Conservation (phyloP, 2,113 vertebrate genomes). For the Saimiri boliviensis region DNA sequence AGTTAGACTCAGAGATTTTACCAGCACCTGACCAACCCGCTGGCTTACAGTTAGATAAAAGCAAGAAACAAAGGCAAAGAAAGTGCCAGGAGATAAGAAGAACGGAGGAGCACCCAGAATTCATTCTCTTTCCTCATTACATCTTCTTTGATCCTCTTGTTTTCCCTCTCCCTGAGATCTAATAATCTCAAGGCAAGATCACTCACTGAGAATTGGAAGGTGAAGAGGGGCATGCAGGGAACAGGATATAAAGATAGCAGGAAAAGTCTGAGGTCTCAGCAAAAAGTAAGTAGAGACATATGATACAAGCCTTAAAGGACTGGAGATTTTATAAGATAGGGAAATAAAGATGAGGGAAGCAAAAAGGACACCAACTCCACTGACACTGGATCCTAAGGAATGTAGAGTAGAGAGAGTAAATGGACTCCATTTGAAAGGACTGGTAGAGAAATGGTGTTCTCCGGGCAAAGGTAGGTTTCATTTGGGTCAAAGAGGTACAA, state of each 20-base stretch:
- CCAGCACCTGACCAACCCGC: background rate
- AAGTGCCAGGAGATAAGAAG: background rate
- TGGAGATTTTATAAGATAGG: background rate
- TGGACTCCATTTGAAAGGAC: background rate
- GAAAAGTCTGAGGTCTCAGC: background rate
- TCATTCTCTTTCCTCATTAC: background rate
- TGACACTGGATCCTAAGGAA: constrained; percentile 12
- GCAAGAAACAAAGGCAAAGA: background rate
- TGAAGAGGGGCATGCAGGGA: background rate
- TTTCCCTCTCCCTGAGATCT: background rate
- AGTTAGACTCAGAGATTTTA: background rate
- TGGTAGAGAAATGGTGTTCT: background rate
- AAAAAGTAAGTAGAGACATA: background rate
- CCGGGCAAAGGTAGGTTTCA: background rate
- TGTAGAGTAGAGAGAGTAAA: background rate
- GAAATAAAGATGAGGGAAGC: background rate
- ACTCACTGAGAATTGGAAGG: background rate
- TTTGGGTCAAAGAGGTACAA: background rate
- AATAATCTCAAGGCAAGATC: background rate
- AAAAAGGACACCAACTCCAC: background rate
- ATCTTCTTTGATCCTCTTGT: background rate
- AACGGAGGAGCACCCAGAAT: background rate
- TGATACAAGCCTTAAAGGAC: background rate
- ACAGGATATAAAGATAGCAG: background rate
- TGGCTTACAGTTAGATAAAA: background rate